A percentile compares a stretch with the other conserved stretches of the same genome.
These are phyloP conservation scores for Poecilus cupreus DNA, from an alignment of 2,888 invertebrate genomes.

Conservation along the genomic window DNA sequence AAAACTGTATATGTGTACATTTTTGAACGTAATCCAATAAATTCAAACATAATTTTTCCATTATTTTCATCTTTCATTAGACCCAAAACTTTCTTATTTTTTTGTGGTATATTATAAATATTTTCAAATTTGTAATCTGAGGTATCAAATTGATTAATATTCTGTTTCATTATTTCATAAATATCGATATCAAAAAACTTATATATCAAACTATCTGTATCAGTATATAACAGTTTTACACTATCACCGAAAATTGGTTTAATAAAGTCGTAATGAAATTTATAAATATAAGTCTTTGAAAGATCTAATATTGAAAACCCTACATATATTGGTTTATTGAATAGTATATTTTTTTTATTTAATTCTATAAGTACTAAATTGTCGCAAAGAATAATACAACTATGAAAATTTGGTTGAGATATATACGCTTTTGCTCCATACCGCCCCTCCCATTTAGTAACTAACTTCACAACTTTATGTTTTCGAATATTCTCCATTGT, in stretches of 20 bases:
- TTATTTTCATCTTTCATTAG: conserved; percentile 67
- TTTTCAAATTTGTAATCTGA: conserved; percentile 62
- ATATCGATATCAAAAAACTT: conserved; percentile 49
- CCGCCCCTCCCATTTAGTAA: conserved; percentile 45
- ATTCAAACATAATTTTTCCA: conserved; percentile 65
- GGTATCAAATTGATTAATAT: conserved; percentile 62
- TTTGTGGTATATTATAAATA: conserved; percentile 62
- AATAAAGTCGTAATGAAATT: conserved; percentile 60
- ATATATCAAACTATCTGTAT: conserved; percentile 59
- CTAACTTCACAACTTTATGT: too few relatives aligned
- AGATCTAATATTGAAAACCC: too few relatives aligned
- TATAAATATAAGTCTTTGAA: too few relatives aligned
- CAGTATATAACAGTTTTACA: conserved; percentile 62
- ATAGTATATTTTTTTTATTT: conserved; percentile 60
- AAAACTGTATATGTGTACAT: conserved; percentile 61
- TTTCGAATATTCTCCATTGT: too few relatives aligned
- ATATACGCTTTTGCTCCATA: conserved; percentile 64
- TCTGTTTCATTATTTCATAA: conserved; percentile 52
- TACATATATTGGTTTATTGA: conserved; percentile 64
- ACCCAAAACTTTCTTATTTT: conserved; percentile 65
- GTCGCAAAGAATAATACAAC: conserved; percentile 66
- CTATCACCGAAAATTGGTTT: conserved; percentile 53
- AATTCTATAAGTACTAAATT: conserved; percentile 66
- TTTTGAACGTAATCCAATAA: conserved; percentile 65
- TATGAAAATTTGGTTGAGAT: conserved; percentile 67